Conservation (phyloP, 2,888 invertebrate species). For the Acanthoscelides obtectus region DNA sequence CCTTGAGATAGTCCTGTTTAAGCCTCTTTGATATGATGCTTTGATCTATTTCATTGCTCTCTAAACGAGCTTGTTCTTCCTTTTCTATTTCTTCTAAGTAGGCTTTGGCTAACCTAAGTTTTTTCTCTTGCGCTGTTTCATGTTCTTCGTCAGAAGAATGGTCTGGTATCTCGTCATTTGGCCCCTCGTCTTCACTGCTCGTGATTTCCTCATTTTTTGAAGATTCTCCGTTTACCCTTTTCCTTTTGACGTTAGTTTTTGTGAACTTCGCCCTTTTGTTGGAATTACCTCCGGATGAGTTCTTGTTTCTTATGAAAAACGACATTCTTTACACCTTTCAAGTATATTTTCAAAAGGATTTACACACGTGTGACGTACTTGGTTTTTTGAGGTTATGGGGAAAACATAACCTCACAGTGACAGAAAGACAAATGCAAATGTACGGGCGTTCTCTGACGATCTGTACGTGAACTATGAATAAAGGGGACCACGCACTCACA, state of each 20-base stretch:
- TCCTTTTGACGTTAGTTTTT: slow-evolving; percentile 25
- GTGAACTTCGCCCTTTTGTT: slow-evolving; percentile 24
- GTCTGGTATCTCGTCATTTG: slow-evolving; percentile 46
- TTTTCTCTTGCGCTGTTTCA: slow-evolving; percentile 88
- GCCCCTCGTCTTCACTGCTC: slow-evolving; percentile 61
- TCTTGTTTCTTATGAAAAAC: slow-evolving; percentile 40
- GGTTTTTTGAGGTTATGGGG: not conserved
- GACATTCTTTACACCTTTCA: slow-evolving; percentile 28
- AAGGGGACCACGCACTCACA: not conserved
- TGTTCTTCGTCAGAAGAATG: slow-evolving; percentile 54
- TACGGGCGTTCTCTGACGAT: not conserved
- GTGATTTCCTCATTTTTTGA: slow-evolving; percentile 57
- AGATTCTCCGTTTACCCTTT: slow-evolving; percentile 18
- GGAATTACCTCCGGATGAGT: slow-evolving; percentile 3
- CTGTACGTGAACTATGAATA: not conserved
- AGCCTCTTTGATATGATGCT: slow-evolving; percentile 69
- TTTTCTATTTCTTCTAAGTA: slow-evolving; percentile 83
- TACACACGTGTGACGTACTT: not conserved
- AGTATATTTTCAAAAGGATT: not conserved
- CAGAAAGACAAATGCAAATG: not conserved
- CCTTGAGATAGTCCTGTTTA: slow-evolving; percentile 80
- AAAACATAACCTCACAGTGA: not conserved
- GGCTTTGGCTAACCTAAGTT: slow-evolving; percentile 81
- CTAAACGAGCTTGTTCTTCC: slow-evolving; percentile 68
- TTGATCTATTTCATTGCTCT: slow-evolving; percentile 61